Percentiles rank a stretch among this genome's conserved stretches.
Conservation (phyloP, 2,797 vertebrate genomes). For the Iguana delicatissima region DNA sequence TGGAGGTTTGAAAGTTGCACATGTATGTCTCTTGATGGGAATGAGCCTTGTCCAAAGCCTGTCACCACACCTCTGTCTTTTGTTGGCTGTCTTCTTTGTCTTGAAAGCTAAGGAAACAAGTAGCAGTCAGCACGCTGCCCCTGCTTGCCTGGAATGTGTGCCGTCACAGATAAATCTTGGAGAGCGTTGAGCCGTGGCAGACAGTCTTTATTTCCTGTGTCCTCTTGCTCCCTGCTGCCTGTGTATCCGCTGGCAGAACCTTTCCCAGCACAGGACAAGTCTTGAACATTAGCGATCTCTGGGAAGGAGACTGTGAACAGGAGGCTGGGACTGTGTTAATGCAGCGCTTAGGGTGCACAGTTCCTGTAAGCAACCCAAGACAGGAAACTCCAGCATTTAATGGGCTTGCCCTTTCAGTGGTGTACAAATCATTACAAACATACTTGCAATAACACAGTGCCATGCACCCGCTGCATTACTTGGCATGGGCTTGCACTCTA, state of each 20-base stretch:
- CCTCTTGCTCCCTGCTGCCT: not conserved
- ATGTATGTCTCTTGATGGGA: not conserved
- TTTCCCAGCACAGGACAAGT: not conserved
- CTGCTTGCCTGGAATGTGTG: rapidly evolving
- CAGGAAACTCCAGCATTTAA: conserved; percentile 20
- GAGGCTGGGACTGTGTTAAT: conserved; percentile 13
- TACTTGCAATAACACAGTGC: not conserved
- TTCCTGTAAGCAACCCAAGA: conserved; percentile 11
- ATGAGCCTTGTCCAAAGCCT: not conserved
- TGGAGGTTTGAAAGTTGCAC: not conserved
- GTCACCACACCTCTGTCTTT: not conserved
- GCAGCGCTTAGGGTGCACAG: not conserved
- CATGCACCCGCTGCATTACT: not conserved
- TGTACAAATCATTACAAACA: not conserved
- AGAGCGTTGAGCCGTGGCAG: not conserved
- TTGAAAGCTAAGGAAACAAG: rapidly evolving
- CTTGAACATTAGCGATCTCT: not conserved
- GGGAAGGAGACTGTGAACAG: not conserved
- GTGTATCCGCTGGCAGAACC: rapidly evolving
- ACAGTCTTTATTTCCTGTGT: conserved; percentile 30
- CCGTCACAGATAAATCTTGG: not conserved
- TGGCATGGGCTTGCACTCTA: not conserved
- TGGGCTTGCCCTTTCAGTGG: not conserved
- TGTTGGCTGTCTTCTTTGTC: too few relatives aligned
- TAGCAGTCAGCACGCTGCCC: rapidly evolving